Evolutionary conservation across 2,888 invertebrate species (phyloP).

Genomic region (Hydropsyche betteni): DNA sequence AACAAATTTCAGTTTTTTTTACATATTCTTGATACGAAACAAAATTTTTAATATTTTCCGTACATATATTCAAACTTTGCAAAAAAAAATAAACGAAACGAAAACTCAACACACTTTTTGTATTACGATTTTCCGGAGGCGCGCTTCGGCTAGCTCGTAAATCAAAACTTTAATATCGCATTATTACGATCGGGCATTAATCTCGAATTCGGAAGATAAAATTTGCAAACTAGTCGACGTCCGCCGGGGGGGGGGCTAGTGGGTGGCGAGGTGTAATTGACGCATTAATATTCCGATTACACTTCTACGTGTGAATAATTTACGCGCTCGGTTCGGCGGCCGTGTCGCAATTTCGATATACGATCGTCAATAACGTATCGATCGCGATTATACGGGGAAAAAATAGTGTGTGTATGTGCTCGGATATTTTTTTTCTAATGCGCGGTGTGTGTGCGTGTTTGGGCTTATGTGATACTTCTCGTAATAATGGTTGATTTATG

Average conservation of each 20-base stretch:
- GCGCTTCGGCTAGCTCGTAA: neutral
- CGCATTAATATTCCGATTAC: conserved; percentile 37
- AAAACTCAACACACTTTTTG: neutral
- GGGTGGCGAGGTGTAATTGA: neutral
- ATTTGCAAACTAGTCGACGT: conserved; percentile 1
- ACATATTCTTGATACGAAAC: too few species aligned
- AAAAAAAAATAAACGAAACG: too few species aligned
- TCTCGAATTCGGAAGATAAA: conserved; percentile 1
- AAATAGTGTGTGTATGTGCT: neutral
- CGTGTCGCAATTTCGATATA: conserved; percentile 26
- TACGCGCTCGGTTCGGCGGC: conserved; percentile 7
- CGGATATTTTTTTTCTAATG: neutral
- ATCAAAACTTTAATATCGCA: conserved; percentile 23
- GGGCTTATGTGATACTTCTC: too few species aligned
- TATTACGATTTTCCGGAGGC: neutral
- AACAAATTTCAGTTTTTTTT: too few species aligned
- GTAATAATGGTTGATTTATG: too few species aligned
- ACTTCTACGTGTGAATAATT: conserved; percentile 28
- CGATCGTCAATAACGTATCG: conserved; percentile 6
- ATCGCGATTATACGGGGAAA: neutral
- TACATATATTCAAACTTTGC: too few species aligned
- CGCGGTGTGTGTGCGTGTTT: too few species aligned
- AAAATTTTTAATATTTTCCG: too few species aligned
- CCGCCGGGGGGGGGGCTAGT: neutral
- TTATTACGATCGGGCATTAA: conserved; percentile 16